Conservation (phyloP, 2,888 invertebrate genomes). For the Ichneumon xanthorius region DNA sequence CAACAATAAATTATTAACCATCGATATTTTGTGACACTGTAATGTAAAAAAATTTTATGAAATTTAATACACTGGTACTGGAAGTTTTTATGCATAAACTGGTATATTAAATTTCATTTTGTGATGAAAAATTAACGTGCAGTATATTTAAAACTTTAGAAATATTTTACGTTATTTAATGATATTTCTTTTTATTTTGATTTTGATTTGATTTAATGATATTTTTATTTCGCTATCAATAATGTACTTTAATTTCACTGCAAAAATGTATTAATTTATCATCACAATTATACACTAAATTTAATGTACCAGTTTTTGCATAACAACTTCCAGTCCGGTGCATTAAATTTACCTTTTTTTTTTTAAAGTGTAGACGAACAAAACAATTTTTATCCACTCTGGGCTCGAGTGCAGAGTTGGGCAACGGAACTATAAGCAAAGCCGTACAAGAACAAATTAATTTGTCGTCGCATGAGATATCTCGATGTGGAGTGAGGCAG, state of each 20-base stretch:
- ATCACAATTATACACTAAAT: background rate
- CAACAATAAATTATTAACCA: too few relatives aligned
- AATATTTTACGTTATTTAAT: background rate
- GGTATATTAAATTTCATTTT: background rate
- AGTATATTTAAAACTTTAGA: too few relatives aligned
- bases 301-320: background rate
- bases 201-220: too few relatives aligned
- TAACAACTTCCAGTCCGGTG: too few relatives aligned
- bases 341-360: too few relatives aligned
- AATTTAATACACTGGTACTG: too few relatives aligned
- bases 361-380: background rate
- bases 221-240: background rate
- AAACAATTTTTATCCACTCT: background rate
- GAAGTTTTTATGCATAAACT: too few relatives aligned
- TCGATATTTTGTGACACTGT: too few relatives aligned
- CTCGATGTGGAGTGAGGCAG: constrained; percentile 33
- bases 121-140: too few relatives aligned
- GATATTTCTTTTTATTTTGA: background rate
- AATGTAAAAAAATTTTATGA: too few relatives aligned
- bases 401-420: background rate
- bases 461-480: constrained; percentile 62
- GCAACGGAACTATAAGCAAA: constrained; percentile 1
- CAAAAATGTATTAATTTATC: background rate
- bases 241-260: background rate
- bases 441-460: constrained; percentile 42